These are phyloP conservation scores for Oryzias celebensis DNA, from an alignment of 2,113 vertebrate genomes.

Conservation along the genomic window DNA sequence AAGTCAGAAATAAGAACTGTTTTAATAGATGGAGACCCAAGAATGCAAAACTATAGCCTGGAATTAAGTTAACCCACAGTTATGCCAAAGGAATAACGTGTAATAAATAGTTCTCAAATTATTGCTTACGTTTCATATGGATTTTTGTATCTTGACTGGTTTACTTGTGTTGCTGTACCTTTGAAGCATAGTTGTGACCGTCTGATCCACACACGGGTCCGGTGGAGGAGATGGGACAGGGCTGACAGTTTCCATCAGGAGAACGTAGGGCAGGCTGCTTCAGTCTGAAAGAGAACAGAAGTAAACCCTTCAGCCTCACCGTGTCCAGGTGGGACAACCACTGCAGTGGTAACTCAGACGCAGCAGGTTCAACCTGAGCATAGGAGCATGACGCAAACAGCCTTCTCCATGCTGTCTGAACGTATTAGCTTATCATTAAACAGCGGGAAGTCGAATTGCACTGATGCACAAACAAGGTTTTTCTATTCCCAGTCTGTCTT, in stretches of 20 bases:
- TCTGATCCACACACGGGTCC: constrained; percentile 92
- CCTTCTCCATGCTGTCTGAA: constrained; percentile 36
- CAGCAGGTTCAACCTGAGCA: constrained; percentile 24
- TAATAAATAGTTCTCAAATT: too few relatives aligned
- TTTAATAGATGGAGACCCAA: constrained; percentile 1
- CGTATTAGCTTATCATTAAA: constrained; percentile 55
- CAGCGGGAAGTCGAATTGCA: constrained; percentile 30
- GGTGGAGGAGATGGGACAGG: constrained; percentile 85
- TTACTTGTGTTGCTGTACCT: constrained; percentile 72
- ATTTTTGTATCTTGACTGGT: neutral
- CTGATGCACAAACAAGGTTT: constrained; percentile 39
- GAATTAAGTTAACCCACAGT: neutral
- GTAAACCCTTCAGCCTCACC: constrained; percentile 25
- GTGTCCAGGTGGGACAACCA: constrained; percentile 27
- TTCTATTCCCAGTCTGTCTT: constrained; percentile 8
- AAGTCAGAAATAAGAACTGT: neutral
- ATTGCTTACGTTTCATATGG: too few relatives aligned
- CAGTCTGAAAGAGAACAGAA: constrained; percentile 77
- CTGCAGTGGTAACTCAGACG: constrained; percentile 27
- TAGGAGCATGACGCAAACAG: constrained; percentile 25
- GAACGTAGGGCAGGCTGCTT: constrained; percentile 83
- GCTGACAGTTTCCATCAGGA: constrained; percentile 86
- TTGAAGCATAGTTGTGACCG: constrained; percentile 94
- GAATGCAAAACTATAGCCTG: neutral
- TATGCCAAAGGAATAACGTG: constrained; percentile 3